Base-by-base conservation (phyloP, 2,113 vertebrate species). In the crab-eating macaque (Macaca fascicularis) region DNA sequence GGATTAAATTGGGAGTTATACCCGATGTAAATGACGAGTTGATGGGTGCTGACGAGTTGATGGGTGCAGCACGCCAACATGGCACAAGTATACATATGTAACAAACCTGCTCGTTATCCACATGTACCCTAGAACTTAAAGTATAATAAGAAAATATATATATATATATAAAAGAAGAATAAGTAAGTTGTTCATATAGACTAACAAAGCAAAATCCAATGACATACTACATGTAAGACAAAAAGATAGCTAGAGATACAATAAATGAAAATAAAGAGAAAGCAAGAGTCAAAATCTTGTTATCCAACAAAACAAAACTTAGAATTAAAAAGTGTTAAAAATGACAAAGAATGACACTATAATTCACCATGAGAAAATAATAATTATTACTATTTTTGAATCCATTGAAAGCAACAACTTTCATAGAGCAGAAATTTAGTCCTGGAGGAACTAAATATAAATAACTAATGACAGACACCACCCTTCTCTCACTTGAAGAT, bases 271-370 rank as follows among this genome's bases (percentile, higher is more conserved):
- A 67, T 80, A 67, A 45, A 72, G 93, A 48, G 12, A 90, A 93
- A 90, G 6, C 23, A 84, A 50, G 38, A 4, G 2, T 89, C 20
- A 48, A 70, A 90, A 27, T 3, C 16, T 87, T 82, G 4, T 12
- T 74, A 84, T n/a, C 12, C 22, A 95, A 70, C 40, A 87, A 92
- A 89, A 57, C n/a, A 70, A 93, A 95, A 67, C n/a, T 70, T 94
- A 92, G 16, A 84, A 64, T 8, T n/a, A 64, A 64, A 79, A 35
- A 9, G 27, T 48, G 50, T 50, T 48, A 14, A 72, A 95, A 95
- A 76, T 82, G 30, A 75, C 20, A 96, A 70, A 30, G 3, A 48
- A 30, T 2, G 35, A n/a, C 1, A 84, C 13, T 86, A 81, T 1
- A 83, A 48, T 86, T 82, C 17, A 45, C 16, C 22, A 48, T 70